Evolutionary conservation across 2,888 invertebrate species (phyloP), one percentile per base, ranked within the genome.

Genomic region (Drosophila engyochracea): DNA sequence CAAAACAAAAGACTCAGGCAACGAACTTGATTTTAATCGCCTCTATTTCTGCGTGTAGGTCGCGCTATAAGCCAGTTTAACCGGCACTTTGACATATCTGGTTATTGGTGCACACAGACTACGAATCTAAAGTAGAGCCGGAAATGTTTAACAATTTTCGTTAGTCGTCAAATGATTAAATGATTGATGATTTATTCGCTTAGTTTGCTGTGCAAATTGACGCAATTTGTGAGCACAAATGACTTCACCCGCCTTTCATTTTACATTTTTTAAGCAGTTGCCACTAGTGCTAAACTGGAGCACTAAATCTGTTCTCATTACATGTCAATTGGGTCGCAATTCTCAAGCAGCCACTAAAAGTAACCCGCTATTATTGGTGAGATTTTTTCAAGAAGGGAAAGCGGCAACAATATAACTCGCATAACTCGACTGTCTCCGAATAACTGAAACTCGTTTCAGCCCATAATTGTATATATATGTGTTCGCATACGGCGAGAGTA

Each of bases 131-230:
- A 54, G 16, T 3, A 10, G 25, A 74, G 74, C 83, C 72, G 85
- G 88, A 85, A 85, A 82, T 81, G 69, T 61, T 58, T 60, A 62
- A 52, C 58, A 73, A 81, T 89, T 89, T 76, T 70, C 70, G 41
- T 35, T 35, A 37, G 53, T 70, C 60, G 39, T 73, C 82, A 78
- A 76, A 60, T 85, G 66, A 70, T 60, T 66, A 63, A 52, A 58
- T 70, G 76, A 81, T 84, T 74, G 64, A 81, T 79, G 76, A 76
- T 44, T 70, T 62, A 33, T 47, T 73, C 65, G 67, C 66, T 61
- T 63, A 64, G 67, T 63, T 69, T 44, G 58, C 65, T 53, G 25
- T 37, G 63, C 74, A 74, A 89, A 82, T 89, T 84, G 80, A 89
- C 77, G 80, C 72, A 82, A 83, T 84, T 80, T 74, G 66, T 60